A percentile compares a stretch with the other conserved stretches of the same genome.
These are phyloP conservation scores for Premnoplex brunnescens DNA, from an alignment of 2,797 vertebrate species.

Conservation along the genomic window DNA sequence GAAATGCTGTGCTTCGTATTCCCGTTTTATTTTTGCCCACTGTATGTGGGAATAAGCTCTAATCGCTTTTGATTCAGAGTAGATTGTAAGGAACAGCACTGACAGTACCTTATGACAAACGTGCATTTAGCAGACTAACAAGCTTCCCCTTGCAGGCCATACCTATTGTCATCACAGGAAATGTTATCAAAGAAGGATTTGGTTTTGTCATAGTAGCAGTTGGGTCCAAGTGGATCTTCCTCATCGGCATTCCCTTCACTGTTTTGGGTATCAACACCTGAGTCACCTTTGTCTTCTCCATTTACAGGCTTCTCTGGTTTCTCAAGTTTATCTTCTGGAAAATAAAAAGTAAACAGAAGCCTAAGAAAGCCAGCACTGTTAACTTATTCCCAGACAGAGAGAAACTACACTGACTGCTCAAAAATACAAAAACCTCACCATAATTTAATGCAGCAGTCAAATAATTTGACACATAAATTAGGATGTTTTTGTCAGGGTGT, in stretches of 20 bases:
- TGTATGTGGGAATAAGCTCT: not conserved
- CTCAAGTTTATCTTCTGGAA: slow-evolving; percentile 89
- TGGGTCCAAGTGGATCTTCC: slow-evolving; percentile 84
- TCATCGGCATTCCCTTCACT: slow-evolving; percentile 87
- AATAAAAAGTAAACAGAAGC: slow-evolving; percentile 1
- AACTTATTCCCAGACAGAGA: not conserved
- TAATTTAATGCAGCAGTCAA: not conserved
- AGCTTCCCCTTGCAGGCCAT: not conserved
- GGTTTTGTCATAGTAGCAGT: slow-evolving; percentile 96
- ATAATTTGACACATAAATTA: not conserved
- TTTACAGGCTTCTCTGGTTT: slow-evolving; percentile 90
- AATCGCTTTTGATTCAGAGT: not conserved
- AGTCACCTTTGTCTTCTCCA: slow-evolving; percentile 90
- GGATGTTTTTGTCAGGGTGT: not conserved
- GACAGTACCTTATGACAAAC: not conserved
- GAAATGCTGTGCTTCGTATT: not conserved
- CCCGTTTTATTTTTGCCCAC: not conserved
- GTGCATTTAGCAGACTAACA: not conserved
- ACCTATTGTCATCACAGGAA: slow-evolving; percentile 92
- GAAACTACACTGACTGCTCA: not conserved
- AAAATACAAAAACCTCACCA: not conserved
- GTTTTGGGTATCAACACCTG: slow-evolving; percentile 88
- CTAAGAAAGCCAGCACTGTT: not conserved
- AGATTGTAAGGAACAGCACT: not conserved
- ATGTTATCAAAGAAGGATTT: slow-evolving; percentile 99